Evolutionary conservation across 2,888 invertebrate genomes (phyloP), one percentile per base, ranked within the genome.

Genomic region (Thumatha senex): DNA sequence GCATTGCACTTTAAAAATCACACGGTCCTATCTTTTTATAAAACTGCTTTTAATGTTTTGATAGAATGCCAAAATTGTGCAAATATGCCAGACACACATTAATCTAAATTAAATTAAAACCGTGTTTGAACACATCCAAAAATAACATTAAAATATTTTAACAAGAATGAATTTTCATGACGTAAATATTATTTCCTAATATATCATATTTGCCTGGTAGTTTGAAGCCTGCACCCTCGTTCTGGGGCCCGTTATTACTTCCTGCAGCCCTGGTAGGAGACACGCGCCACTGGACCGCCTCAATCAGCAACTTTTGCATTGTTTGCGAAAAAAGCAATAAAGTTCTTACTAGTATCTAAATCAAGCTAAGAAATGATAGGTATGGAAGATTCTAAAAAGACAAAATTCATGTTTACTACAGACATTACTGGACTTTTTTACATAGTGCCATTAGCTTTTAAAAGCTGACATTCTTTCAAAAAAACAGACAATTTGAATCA

Each of bases 121-220:
- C 18, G 10, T 33, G 0, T 33, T 3, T 13, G 9, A 36, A 10
- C 11, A 14, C 10, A 36, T 24, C 18, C 18, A 24, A 10, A 31
- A n/a, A 47, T 12, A 24, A 9, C 34, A 18, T 31, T 43, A 12
- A 24, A 35, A 10, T 24, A 35, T 35, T 18, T 35, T 36, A 12
- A 11, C 14, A 14, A 38, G 7, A 36, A 36, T 3, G 30, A n/a
- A 38, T 14, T 45, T 14, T 45, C n/a, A 0, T 15, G 29, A 24
- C 65, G 67, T 63, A 70, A 74, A 66, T 76, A 86, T 53, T 47
- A 69, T 46, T 54, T 58, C 56, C 57, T 63, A 46, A 44, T 69
- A 88, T 86, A 88, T 90, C 90, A 89, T 88, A 84, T 82, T 84
- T 77, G 78, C 89, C 85, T 83, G 80, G 78, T 81, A 79, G 74